Conservation (phyloP, 2,888 invertebrate species). For the Melanostoma mellinum region DNA sequence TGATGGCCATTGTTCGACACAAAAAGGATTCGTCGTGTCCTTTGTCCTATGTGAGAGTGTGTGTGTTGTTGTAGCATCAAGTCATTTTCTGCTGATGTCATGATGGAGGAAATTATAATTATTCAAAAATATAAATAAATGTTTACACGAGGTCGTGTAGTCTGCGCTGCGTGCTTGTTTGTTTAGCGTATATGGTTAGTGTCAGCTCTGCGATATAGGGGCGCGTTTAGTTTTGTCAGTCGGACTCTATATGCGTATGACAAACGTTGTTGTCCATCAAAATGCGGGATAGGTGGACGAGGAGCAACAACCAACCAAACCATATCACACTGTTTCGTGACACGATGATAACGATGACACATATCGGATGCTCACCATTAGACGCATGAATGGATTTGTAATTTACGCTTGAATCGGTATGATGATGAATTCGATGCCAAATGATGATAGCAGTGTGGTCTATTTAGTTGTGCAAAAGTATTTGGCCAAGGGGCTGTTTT, state of each 20-base stretch:
- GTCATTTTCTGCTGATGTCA: conserved; percentile 67
- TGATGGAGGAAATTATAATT: conserved; percentile 64
- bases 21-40: conserved; percentile 56
- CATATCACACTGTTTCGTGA: conserved; percentile 50
- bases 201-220: conserved; percentile 31
- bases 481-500: too few relatives aligned
- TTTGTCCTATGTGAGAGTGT: not conserved
- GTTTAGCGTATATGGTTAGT: not conserved
- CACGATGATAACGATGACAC: conserved; percentile 70
- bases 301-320: conserved; percentile 37
- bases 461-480: not conserved
- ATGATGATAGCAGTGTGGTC: conserved; percentile 25
- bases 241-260: conserved; percentile 33
- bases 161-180: conserved; percentile 3
- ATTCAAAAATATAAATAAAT: conserved; percentile 72
- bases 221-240: conserved; percentile 50
- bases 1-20: conserved; percentile 60
- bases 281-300: conserved; percentile 67
- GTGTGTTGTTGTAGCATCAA: conserved; percentile 39
- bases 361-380: conserved; percentile 69
- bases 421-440: conserved; percentile 54
- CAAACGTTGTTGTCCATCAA: conserved; percentile 66
- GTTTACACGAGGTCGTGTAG: conserved; percentile 47
- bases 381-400: conserved; percentile 69
- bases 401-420: conserved; percentile 66